These are phyloP conservation scores for Augiades crinisus DNA, from an alignment of 2,888 invertebrate species.

Conservation along the genomic window DNA sequence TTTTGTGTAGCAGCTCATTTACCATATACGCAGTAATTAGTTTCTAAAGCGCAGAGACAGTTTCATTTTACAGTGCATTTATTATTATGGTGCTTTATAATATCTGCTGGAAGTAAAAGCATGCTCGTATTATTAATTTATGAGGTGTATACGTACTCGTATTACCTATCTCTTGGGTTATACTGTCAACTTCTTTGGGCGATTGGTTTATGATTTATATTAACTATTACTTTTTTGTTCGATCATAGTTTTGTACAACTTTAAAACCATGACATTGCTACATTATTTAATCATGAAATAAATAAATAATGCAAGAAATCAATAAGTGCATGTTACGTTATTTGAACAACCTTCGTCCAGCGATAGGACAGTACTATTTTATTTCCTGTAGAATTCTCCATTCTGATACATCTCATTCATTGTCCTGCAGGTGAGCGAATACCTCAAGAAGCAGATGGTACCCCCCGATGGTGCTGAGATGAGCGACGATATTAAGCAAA, in stretches of 20 bases:
- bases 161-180: neutral
- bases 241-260: no score
- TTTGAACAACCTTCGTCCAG: no score
- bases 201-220: no score
- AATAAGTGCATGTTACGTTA: no score
- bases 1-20: neutral
- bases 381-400: no score
- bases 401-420: no score
- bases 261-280: no score
- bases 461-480: conserved; percentile 88
- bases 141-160: neutral
- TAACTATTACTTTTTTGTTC: no score
- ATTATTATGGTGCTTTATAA: conserved; percentile 9
- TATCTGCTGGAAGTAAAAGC: neutral
- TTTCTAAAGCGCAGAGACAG: conserved; percentile 17
- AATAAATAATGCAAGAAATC: no score
- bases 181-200: neutral
- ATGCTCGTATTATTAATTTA: neutral
- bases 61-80: conserved; percentile 20
- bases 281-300: no score
- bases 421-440: conserved; percentile 89
- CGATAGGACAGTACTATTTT: no score
- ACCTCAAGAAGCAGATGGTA: conserved; percentile 95
- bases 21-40: conserved; percentile 15
- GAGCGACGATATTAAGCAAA: conserved; percentile 90